Evolutionary conservation across 2,797 vertebrate species (phyloP).

Genomic region (Apogon hyalosoma): DNA sequence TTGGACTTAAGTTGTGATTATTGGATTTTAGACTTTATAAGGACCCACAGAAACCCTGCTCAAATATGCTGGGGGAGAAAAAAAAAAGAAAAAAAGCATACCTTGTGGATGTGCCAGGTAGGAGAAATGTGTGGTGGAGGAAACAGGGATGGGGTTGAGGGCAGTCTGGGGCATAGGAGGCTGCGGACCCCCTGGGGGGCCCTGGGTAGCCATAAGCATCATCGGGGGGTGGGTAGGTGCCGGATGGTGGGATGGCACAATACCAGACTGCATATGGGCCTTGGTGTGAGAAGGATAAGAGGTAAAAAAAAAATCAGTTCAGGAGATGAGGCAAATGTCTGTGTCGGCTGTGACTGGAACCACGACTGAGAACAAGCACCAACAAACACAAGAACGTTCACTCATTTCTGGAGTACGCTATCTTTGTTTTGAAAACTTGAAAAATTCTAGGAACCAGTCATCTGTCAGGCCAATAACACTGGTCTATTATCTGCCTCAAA

Average conservation of each 20-base stretch:
- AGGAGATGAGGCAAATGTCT: too few relatives aligned
- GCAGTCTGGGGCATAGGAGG: constrained; percentile 92
- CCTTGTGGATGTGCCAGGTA: constrained; percentile 99
- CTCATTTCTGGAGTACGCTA: too few relatives aligned
- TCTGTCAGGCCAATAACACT: too few relatives aligned
- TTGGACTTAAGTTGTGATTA: too few relatives aligned
- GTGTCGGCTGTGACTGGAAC: too few relatives aligned
- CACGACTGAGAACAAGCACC: too few relatives aligned
- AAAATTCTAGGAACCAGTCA: too few relatives aligned
- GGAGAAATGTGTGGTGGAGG: constrained; percentile 98
- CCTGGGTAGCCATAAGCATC: constrained; percentile 99
- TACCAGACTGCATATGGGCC: constrained; percentile 99
- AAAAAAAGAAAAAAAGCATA: constrained; percentile 68
- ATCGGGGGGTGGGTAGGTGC: constrained; percentile 91
- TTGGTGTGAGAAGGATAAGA: constrained; percentile 49
- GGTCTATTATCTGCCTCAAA: too few relatives aligned
- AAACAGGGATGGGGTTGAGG: constrained; percentile 97
- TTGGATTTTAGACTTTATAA: too few relatives aligned
- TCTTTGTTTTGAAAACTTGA: too few relatives aligned
- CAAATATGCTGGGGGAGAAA: background rate
- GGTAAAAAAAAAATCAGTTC: too few relatives aligned
- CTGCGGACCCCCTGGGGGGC: constrained; percentile 93
- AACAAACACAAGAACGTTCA: too few relatives aligned
- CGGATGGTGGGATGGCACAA: constrained; percentile 92
- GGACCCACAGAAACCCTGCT: background rate